phyloP scores from a whole-genome alignment of 2,113 vertebrate genomes.

The Pelobates fuscus region DNA sequence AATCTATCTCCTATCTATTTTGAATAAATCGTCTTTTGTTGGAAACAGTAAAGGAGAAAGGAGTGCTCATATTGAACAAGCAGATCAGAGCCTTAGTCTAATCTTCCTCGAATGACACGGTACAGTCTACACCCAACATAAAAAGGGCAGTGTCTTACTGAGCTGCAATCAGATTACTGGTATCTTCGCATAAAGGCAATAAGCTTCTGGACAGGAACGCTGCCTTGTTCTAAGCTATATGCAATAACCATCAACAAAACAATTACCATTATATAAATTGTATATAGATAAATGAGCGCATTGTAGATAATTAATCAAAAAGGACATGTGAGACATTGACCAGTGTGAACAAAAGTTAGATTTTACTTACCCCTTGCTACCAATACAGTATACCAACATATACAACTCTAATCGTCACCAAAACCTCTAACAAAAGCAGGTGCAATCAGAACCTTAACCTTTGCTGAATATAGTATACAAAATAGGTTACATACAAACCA shows the following conservation, averaged over 20 bases:
- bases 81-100: conserved; percentile 44
- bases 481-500: too few relatives aligned
- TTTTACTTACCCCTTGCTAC: too few relatives aligned
- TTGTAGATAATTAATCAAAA: too few relatives aligned
- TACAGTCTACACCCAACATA: conserved; percentile 50
- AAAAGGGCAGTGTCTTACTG: conserved; percentile 36
- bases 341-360: too few relatives aligned
- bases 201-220: conserved; percentile 32
- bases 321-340: too few relatives aligned
- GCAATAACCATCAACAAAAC: too few relatives aligned
- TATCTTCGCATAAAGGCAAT: conserved; percentile 35
- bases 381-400: too few relatives aligned
- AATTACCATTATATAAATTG: conserved; percentile 11
- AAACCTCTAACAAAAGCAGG: too few relatives aligned
- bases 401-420: too few relatives aligned
- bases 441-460: too few relatives aligned
- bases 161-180: conserved; percentile 25
- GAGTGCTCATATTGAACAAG: not conserved
- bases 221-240: conserved; percentile 45
- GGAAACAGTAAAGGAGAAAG: not conserved
- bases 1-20: not conserved
- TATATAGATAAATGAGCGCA: not conserved
- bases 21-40: not conserved
- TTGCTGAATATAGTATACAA: too few relatives aligned
- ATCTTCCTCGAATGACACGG: conserved; percentile 44